A percentile compares a stretch with the other conserved stretches of the same genome.
phyloP scores from a whole-genome alignment of 2,113 vertebrate genomes.

The Notiomystis cincta region DNA sequence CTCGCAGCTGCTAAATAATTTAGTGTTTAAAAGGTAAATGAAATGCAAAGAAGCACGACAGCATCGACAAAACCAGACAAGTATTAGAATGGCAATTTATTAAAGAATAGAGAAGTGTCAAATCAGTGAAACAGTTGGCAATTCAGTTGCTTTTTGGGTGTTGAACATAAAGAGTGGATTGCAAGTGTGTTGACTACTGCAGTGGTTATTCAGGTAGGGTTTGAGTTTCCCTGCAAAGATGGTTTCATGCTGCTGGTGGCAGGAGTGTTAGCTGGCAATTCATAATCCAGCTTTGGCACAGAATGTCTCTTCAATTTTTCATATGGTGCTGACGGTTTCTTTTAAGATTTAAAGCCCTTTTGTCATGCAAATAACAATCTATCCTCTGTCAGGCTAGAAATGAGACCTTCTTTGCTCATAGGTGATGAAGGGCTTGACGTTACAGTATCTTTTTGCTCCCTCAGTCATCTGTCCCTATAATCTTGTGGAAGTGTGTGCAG shows the following conservation, averaged over 20 bases:
- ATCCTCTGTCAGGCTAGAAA: neutral
- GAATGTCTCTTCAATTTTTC: neutral
- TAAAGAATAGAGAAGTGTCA: neutral
- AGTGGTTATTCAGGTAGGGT: neutral
- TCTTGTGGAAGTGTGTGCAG: neutral
- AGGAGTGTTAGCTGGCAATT: neutral
- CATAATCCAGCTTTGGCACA: neutral
- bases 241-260: neutral
- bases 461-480: neutral
- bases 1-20: neutral
- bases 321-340: neutral
- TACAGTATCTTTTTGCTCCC: neutral
- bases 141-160: neutral
- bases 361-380: neutral
- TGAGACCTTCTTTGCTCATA: neutral
- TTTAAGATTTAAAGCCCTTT: neutral
- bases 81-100: neutral
- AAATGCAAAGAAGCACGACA: neutral
- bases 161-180: neutral
- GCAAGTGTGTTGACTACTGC: neutral
- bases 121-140: neutral
- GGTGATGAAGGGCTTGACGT: neutral
- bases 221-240: neutral
- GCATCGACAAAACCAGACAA: neutral
- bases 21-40: neutral